Percentiles rank a stretch among this genome's conserved stretches.
Evolutionary conservation across 2,888 invertebrate species (phyloP).

Genomic region (Pogonocherus hispidulus): DNA sequence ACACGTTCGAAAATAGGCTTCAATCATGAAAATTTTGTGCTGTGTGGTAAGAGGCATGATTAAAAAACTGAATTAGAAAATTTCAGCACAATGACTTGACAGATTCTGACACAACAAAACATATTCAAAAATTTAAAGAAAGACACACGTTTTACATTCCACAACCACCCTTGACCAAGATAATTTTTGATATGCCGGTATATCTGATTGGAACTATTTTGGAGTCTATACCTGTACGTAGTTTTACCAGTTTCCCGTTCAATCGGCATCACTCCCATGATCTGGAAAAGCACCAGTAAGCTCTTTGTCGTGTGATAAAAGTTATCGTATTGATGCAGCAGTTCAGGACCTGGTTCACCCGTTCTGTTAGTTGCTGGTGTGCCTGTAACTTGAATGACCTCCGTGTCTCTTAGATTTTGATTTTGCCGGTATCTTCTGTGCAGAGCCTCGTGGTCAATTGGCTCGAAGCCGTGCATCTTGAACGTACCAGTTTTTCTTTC

Average conservation of each 20-base stretch:
- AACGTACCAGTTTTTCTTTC: too few relatives aligned
- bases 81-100: too few relatives aligned
- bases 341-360: slow-evolving; percentile 67
- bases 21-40: too few relatives aligned
- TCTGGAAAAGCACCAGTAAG: slow-evolving; percentile 78
- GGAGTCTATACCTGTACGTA: slow-evolving; percentile 64
- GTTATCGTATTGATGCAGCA: slow-evolving; percentile 78
- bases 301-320: slow-evolving; percentile 81
- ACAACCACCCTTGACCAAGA: too few relatives aligned
- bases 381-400: slow-evolving; percentile 50
- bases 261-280: slow-evolving; percentile 84
- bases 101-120: too few relatives aligned
- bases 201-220: too few relatives aligned
- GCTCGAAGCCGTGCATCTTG: slow-evolving; percentile 38
- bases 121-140: too few relatives aligned
- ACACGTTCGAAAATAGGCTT: too few relatives aligned
- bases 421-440: slow-evolving; percentile 34
- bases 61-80: too few relatives aligned
- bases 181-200: too few relatives aligned
- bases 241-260: slow-evolving; percentile 73
- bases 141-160: too few relatives aligned
- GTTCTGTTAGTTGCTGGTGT: slow-evolving; percentile 46
- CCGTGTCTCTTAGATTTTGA: slow-evolving; percentile 35
- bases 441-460: not conserved
- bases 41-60: too few relatives aligned